A percentile compares a stretch with the other conserved stretches of the same genome.
Evolutionary conservation across 2,797 vertebrate species (phyloP).

Genomic region (Peromyscus melanophrys): DNA sequence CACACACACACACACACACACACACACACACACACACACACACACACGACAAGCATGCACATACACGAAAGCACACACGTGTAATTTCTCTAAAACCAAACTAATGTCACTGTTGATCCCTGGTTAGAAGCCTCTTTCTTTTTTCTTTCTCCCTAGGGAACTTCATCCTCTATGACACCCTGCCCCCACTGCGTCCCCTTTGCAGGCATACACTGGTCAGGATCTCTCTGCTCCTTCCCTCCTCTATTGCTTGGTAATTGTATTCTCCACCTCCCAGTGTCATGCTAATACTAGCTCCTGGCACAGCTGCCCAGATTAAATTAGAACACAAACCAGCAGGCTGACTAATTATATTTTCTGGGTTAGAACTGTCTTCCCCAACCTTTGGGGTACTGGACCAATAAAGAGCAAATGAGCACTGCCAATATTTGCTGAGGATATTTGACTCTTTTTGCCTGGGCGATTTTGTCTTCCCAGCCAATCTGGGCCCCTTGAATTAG

Average conservation of each 20-base stretch:
- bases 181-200: background rate
- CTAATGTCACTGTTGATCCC: constrained; percentile 79
- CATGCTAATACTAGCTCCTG: constrained; percentile 88
- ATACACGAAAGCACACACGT: constrained; percentile 1
- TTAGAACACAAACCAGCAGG: constrained; percentile 87
- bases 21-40: background rate
- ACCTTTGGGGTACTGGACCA: constrained; percentile 78
- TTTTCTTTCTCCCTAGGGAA: constrained; percentile 61
- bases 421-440: constrained; percentile 86
- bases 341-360: constrained; percentile 86
- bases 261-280: constrained; percentile 88
- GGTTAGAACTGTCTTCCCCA: constrained; percentile 76
- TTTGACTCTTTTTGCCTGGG: constrained; percentile 77
- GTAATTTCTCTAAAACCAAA: constrained; percentile 83
- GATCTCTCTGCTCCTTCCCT: constrained; percentile 72
- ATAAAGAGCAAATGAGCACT: constrained; percentile 74
- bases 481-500: constrained; percentile 78
- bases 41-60: background rate
- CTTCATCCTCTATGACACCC: constrained; percentile 16
- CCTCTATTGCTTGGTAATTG: constrained; percentile 88
- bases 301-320: constrained; percentile 90
- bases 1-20: background rate
- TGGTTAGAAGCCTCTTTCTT: constrained; percentile 46
- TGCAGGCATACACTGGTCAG: constrained; percentile 50
- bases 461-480: constrained; percentile 70